Evolutionary conservation across 2,113 vertebrate genomes (phyloP).

Genomic region (Geococcyx californianus): DNA sequence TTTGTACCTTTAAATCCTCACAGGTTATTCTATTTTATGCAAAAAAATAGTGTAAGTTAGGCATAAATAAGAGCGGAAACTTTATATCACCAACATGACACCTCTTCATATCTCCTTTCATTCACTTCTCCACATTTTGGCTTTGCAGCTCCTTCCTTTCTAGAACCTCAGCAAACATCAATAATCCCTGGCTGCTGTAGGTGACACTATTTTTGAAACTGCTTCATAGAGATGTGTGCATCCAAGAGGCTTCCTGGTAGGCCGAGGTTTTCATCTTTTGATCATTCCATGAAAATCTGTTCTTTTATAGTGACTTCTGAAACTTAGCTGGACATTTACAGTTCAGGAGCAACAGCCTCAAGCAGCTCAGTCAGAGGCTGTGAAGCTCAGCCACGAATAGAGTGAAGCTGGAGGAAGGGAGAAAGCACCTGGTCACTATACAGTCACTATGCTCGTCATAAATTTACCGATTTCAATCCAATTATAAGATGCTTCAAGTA

Average conservation of each 20-base stretch:
- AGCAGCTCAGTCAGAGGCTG: background rate
- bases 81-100: background rate
- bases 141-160: background rate
- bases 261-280: background rate
- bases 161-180: background rate
- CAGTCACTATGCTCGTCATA: background rate
- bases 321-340: background rate
- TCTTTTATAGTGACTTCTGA: background rate
- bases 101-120: background rate
- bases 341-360: background rate
- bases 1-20: background rate
- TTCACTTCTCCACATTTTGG: background rate
- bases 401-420: background rate
- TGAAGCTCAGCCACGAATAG: background rate
- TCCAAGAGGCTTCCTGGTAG: background rate
- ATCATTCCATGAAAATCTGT: background rate
- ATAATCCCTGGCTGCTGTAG: background rate
- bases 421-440: background rate
- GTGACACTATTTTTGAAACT: background rate
- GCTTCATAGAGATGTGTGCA: background rate
- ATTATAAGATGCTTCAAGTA: background rate
- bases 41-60: background rate
- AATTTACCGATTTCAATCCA: background rate
- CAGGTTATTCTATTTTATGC: background rate
- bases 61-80: background rate